Conservation (phyloP, 2,113 vertebrate genomes). For the Mixornis gularis region DNA sequence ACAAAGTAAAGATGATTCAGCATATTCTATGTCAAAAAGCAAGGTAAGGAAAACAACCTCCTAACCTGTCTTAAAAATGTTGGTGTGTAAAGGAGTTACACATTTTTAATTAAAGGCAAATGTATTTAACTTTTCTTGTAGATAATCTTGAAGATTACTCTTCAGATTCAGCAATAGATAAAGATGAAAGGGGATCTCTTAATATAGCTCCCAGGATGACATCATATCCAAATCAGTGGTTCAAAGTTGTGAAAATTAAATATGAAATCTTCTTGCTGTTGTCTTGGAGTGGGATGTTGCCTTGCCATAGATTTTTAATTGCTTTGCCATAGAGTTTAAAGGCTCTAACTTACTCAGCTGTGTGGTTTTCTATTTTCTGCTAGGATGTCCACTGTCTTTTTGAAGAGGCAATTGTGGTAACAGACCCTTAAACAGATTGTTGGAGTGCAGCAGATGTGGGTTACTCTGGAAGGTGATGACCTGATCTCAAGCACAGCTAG, state of each 20-base stretch:
- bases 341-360: not conserved
- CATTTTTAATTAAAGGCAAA: not conserved
- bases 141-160: not conserved
- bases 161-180: not conserved
- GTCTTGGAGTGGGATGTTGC: not conserved
- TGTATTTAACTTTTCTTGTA: not conserved
- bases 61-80: not conserved
- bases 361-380: not conserved
- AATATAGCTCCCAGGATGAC: not conserved
- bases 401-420: not conserved
- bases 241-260: not conserved
- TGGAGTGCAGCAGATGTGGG: not conserved
- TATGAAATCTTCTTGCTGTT: not conserved
- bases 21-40: constrained; percentile 94
- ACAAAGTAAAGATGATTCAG: constrained; percentile 85
- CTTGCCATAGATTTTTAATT: not conserved
- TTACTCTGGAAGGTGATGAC: not conserved
- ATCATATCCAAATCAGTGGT: not conserved
- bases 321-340: not conserved
- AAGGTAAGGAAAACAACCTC: constrained; percentile 76
- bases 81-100: not conserved
- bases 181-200: not conserved
- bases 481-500: not conserved
- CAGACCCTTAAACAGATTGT: not conserved
- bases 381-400: not conserved